Conservation (phyloP, 2,888 invertebrate species). For the Caenorhabditis japonica region DNA sequence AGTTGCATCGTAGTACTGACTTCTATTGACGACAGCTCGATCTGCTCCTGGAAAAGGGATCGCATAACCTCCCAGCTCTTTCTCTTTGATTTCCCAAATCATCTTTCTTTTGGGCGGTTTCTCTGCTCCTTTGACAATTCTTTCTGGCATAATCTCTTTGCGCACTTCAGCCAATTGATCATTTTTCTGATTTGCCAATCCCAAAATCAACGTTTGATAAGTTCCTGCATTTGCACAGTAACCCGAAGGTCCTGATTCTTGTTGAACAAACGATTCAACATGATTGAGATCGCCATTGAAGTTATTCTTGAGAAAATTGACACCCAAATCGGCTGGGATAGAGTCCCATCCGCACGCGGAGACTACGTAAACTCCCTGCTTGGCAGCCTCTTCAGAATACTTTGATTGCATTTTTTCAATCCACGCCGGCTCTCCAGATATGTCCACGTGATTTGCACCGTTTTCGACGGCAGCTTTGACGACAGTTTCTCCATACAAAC, state of each 20-base stretch:
- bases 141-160: constrained; percentile 69
- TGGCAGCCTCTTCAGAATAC: constrained; percentile 82
- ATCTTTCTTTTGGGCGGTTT: constrained; percentile 33
- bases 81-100: constrained; percentile 73
- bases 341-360: constrained; percentile 84
- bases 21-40: constrained; percentile 80
- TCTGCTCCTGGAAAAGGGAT: constrained; percentile 83
- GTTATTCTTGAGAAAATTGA: constrained; percentile 85
- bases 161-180: constrained; percentile 68
- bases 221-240: constrained; percentile 86
- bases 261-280: constrained; percentile 75
- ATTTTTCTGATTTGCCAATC: constrained; percentile 79
- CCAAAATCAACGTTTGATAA: constrained; percentile 89
- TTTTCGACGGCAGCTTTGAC: constrained; percentile 89
- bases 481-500: constrained; percentile 89
- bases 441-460: constrained; percentile 89
- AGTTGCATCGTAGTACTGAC: constrained; percentile 85
- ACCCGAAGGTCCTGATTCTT: constrained; percentile 77
- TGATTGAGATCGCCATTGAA: constrained; percentile 81
- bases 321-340: constrained; percentile 89
- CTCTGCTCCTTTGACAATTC: constrained; percentile 40
- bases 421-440: constrained; percentile 92
- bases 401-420: constrained; percentile 88
- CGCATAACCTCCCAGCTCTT: constrained; percentile 80
- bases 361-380: constrained; percentile 84